These are phyloP conservation scores for Drosophila kanekoi DNA, from an alignment of 2,888 invertebrate genomes.

Conservation along the genomic window DNA sequence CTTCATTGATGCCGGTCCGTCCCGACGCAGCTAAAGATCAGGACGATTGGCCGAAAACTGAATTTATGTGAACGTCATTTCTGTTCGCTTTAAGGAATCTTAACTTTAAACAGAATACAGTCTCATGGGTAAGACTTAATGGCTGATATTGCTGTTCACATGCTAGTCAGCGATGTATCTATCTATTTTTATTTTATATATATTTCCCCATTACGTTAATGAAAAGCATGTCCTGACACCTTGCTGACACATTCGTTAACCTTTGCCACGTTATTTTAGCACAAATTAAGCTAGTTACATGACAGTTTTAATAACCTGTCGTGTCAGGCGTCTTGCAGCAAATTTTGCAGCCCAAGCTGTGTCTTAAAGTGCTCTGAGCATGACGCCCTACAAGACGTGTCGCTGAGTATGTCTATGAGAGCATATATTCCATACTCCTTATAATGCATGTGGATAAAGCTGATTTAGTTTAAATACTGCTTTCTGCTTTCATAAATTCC, in stretches of 20 bases:
- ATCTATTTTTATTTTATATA: too few relatives aligned
- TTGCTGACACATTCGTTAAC: not conserved
- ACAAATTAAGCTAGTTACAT: not conserved
- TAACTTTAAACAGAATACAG: not conserved
- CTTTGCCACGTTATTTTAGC: too few relatives aligned
- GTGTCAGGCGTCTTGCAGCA: not conserved
- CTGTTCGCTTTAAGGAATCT: slow-evolving; percentile 15
- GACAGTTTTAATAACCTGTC: not conserved
- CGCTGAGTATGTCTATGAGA: not conserved
- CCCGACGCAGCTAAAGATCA: slow-evolving; percentile 7
- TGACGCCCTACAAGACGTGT: not conserved
- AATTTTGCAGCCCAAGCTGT: too few relatives aligned
- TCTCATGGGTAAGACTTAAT: not conserved
- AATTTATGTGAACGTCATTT: slow-evolving; percentile 37
- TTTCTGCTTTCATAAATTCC: too few relatives aligned
- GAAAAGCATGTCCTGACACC: too few relatives aligned
- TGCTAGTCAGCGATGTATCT: too few relatives aligned
- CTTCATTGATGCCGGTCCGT: not conserved
- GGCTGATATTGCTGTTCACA: too few relatives aligned
- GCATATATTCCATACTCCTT: too few relatives aligned
- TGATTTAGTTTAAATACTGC: too few relatives aligned
- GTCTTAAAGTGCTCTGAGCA: too few relatives aligned
- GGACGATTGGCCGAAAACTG: not conserved
- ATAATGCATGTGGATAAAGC: too few relatives aligned
- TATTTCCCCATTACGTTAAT: too few relatives aligned